Conservation (phyloP, 2,797 vertebrate genomes). For the Alfaro cultratus region DNA sequence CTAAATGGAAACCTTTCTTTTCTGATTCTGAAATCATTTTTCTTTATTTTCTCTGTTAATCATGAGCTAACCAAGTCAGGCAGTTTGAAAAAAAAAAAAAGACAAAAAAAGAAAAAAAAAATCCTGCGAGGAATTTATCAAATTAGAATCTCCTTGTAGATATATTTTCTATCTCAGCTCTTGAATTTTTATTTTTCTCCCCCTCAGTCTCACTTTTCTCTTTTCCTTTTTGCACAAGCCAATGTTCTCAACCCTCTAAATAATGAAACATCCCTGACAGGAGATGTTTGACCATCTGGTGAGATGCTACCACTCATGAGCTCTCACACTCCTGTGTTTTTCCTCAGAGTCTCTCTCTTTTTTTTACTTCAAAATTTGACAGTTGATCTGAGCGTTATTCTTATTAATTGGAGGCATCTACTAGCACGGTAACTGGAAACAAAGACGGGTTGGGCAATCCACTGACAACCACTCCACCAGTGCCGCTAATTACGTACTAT, state of each 20-base stretch:
- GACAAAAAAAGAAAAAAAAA: too few species aligned
- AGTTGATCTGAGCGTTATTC: slow-evolving; percentile 57
- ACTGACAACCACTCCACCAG: slow-evolving; percentile 54
- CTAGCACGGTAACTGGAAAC: slow-evolving; percentile 37
- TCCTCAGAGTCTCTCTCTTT: not conserved
- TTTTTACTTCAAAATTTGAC: slow-evolving; percentile 27
- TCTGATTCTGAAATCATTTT: slow-evolving; percentile 7
- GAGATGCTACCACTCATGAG: slow-evolving; percentile 38
- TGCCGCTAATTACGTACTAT: slow-evolving; percentile 62
- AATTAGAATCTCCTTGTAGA: not conserved
- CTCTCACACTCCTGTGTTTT: slow-evolving; percentile 25
- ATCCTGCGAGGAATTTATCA: slow-evolving; percentile 5
- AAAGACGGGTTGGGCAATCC: slow-evolving; percentile 46
- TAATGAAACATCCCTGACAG: slow-evolving; percentile 60
- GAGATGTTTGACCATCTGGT: slow-evolving; percentile 45
- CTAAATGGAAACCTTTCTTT: not conserved
- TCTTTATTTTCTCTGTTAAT: slow-evolving; percentile 2
- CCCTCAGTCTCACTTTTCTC: slow-evolving; percentile 1
- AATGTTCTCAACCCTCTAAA: slow-evolving; percentile 47
- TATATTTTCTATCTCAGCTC: not conserved
- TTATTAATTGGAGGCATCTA: slow-evolving; percentile 70
- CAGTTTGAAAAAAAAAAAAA: slow-evolving; percentile 28
- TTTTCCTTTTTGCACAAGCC: slow-evolving; percentile 30
- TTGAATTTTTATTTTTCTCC: not conserved
- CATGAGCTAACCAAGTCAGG: slow-evolving; percentile 13